phyloP scores from a whole-genome alignment of 2,888 invertebrate genomes.

The Dicyrtoma fusca region DNA sequence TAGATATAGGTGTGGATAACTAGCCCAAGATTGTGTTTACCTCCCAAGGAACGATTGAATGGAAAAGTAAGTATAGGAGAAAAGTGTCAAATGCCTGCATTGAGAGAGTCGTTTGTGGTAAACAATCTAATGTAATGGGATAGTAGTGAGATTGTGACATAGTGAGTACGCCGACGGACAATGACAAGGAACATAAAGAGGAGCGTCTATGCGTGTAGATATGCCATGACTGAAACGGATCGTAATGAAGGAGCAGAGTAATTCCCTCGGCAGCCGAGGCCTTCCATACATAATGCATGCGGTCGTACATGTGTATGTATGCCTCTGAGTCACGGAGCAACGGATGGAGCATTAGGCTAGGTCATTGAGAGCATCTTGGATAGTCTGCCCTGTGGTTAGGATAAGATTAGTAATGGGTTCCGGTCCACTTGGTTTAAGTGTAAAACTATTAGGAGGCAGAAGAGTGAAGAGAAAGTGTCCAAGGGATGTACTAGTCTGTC shows the following conservation, averaged over 20 bases:
- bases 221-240: too few species aligned
- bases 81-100: background rate
- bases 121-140: too few species aligned
- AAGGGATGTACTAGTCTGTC: conserved; percentile 8
- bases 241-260: too few species aligned
- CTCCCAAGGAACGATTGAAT: background rate
- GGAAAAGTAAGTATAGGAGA: background rate
- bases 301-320: background rate
- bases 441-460: conserved; percentile 6
- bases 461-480: conserved; percentile 17
- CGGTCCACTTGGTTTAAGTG: conserved; percentile 21
- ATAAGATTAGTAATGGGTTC: conserved; percentile 22
- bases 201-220: too few species aligned
- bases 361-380: conserved; percentile 22
- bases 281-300: too few species aligned
- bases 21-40: background rate
- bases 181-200: too few species aligned
- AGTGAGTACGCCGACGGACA: too few species aligned
- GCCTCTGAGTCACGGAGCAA: background rate
- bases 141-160: too few species aligned
- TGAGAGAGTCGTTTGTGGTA: too few species aligned
- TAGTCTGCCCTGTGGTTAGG: conserved; percentile 1
- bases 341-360: conserved; percentile 9
- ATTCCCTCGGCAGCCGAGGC: too few species aligned
- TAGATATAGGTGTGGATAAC: too few species aligned